Percentiles rank a stretch among this genome's conserved stretches.
These are phyloP conservation scores for Chirona hameri DNA, from an alignment of 2,888 invertebrate species.

Conservation along the genomic window DNA sequence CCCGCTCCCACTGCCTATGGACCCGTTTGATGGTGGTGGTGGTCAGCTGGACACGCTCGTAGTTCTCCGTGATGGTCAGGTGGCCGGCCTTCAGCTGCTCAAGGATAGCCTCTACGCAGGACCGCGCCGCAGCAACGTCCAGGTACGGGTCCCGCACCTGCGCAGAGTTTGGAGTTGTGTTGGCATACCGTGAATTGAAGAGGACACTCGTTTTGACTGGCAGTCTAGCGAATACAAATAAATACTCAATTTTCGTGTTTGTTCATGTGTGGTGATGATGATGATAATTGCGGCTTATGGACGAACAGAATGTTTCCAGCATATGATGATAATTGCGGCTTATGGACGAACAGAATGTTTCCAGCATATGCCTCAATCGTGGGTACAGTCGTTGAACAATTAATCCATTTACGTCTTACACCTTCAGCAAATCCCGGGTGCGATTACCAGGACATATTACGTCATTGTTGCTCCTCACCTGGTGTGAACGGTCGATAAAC, in stretches of 20 bases:
- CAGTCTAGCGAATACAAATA: too few species aligned
- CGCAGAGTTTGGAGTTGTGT: constrained; percentile 36
- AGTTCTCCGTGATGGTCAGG: constrained; percentile 61
- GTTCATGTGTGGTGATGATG: too few species aligned
- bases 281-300: too few species aligned
- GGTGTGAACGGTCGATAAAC: constrained; percentile 60
- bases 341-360: too few species aligned
- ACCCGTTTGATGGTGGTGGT: constrained; percentile 55
- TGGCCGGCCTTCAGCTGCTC: constrained; percentile 63
- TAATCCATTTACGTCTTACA: too few species aligned
- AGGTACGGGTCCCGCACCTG: constrained; percentile 66
- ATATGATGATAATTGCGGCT: too few species aligned
- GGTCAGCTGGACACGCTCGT: constrained; percentile 67
- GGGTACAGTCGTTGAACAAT: neutral
- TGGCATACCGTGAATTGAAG: neutral
- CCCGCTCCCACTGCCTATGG: constrained; percentile 52
- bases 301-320: too few species aligned
- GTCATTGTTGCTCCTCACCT: constrained; percentile 49
- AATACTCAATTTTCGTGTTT: too few species aligned
- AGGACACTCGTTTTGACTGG: too few species aligned
- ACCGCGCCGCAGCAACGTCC: constrained; percentile 61
- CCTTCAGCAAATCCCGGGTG: too few species aligned
- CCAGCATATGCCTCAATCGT: too few species aligned
- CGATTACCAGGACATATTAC: too few species aligned
- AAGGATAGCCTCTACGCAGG: constrained; percentile 64